Base-by-base conservation (phyloP, 2,113 vertebrate genomes). In the Strix uralensis region DNA sequence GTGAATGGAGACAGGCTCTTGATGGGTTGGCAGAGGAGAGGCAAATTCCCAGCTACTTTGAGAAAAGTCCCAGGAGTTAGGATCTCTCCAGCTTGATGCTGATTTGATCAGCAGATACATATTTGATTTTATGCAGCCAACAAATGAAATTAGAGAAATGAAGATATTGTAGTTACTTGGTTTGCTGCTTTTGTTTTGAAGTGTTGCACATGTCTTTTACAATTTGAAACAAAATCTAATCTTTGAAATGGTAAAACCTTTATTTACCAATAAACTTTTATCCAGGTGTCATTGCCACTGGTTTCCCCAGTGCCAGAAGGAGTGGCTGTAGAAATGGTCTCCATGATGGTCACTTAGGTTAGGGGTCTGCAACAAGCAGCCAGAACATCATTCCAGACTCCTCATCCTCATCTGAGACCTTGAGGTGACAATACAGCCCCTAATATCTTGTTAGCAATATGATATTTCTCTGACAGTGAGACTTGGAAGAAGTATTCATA, bases 211-310 rank as follows among this genome's bases (percentile, higher is more conserved):
- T 51, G 26, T 57, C 29, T 70, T 42, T 72, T n/a, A 26, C 17
- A 18, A 25, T 14, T 78, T 67, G 21, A 69, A 78, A 54, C 8
- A 65, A 57, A 55, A 5, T 1, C 5, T 78, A 13, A 13, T 61
- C 15, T 66, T 67, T 55, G 44, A 69, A 82, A n/a, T 25, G 14
- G 7, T 26, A 32, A 57, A 87, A 38, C 10, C 1, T 67, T 75
- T 8, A 7, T 61, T 79, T 72, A 13, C 9, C 21, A 34, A 5
- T 23, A 22, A 34, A 7, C 11, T 36, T n/a, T n/a, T 42, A 63
- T 30, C 22, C 17, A 30, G 19, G 21, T 0, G 1, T 8, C 23
- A 11, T n/a, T 75, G 54, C 15, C 34, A 52, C 34, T 1, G 2
- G 5, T 85, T 34, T 82, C 42, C n/a, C 23, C 27, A 27, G 7